Base-by-base conservation (phyloP, 2,797 vertebrate genomes). In the Lithobates sylvaticus region DNA sequence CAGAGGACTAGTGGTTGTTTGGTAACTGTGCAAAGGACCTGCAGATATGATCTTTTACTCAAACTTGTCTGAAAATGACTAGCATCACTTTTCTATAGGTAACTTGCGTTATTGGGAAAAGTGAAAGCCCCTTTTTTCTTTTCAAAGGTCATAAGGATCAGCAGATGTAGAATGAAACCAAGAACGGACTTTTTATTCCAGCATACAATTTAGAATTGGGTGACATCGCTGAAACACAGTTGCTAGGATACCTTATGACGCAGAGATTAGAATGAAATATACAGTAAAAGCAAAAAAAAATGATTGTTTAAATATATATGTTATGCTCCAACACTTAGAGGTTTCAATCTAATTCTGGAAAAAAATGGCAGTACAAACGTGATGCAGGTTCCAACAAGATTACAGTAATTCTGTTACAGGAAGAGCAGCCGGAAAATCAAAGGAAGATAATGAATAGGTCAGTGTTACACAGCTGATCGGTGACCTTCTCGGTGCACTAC, bases 221-320 rank as follows among this genome's bases (percentile, higher is more conserved):
- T 64, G 81, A 79, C 81, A 84, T 79, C 76, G 71, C 29, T 39
- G 44, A 23, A 61, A 15, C n/a, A 68, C 58, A 39, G 86, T 87
- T 87, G 81, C 86, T 80, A 87, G 65, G 81, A 84, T 69, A 87
- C 86, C 34, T 3, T 58, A 84, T 44, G 70, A 72, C n/a, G 7
- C 34, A 77, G 58, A 50, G 80, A 67, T 78, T 72, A 47, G 29
- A 27, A 73, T 86, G n/a, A 82, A 73, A 50, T 71, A 47, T 44
- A 26, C 39, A 54, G 21, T 64, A 21, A 39, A 61, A 54, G 58
- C 27, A 72, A 50, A 26, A 68, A 5, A 54, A 4, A 21, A 70
- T 76, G 44, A 71, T 29, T 75, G 73, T 42, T 32, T 39, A 84
- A 83, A 87, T 69, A 32, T 73, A 29, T 73, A 29, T 18, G 27